phyloP scores from a whole-genome alignment of 2,113 vertebrate species.

The Lethenteron camtschaticum region DNA sequence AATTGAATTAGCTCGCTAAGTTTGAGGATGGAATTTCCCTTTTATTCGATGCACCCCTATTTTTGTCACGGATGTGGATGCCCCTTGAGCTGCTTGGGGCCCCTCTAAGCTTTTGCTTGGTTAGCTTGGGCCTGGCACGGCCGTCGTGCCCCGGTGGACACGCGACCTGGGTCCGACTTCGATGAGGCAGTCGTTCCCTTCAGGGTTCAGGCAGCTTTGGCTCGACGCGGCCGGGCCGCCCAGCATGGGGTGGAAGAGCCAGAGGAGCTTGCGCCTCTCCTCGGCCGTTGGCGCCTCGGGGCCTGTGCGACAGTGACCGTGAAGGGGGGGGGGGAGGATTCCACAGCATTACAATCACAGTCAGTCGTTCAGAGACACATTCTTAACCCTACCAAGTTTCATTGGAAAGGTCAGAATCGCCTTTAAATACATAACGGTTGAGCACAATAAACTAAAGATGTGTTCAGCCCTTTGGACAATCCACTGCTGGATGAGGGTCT shows the following conservation, averaged over 20 bases:
- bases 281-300: slow-evolving; percentile 17
- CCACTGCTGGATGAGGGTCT: background rate
- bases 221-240: slow-evolving; percentile 24
- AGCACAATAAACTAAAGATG: background rate
- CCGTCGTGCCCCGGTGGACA: background rate
- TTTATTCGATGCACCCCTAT: background rate
- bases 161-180: slow-evolving; percentile 55
- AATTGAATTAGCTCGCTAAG: too few species aligned
- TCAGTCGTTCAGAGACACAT: background rate
- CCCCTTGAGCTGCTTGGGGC: background rate
- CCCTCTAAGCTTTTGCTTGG: background rate
- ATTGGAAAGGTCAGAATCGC: background rate
- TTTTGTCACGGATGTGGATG: background rate
- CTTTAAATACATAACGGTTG: background rate
- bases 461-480: background rate
- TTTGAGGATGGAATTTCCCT: background rate
- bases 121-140: background rate
- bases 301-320: slow-evolving; percentile 16
- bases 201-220: slow-evolving; percentile 23
- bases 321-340: background rate
- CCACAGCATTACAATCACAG: background rate
- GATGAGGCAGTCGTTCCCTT: slow-evolving; percentile 27
- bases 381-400: background rate
- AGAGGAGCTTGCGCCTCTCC: slow-evolving; percentile 31
- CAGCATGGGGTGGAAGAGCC: slow-evolving; percentile 44